Percentiles rank a stretch among this genome's conserved stretches.
Conservation (phyloP, 2,888 invertebrate genomes). For the Cordilura impudica region DNA sequence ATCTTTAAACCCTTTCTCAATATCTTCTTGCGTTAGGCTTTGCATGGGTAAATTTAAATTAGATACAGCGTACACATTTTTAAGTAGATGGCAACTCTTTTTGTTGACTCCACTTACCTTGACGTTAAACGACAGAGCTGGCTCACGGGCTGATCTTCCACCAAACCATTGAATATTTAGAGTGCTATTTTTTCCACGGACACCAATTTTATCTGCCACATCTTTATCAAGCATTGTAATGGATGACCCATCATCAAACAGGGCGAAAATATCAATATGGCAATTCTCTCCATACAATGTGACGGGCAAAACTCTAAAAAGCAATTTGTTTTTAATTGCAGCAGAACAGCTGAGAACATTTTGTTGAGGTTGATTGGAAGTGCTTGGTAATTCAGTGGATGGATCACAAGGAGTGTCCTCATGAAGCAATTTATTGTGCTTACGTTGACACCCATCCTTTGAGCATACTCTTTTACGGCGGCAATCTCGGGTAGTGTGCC, state of each 20-base stretch:
- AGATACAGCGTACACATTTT: constrained; percentile 17
- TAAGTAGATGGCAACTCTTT: background rate
- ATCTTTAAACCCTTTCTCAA: background rate
- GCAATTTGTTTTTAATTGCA: background rate
- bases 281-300: constrained; percentile 9
- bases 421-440: constrained; percentile 19
- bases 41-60: constrained; percentile 36
- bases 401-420: background rate
- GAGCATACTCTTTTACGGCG: background rate
- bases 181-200: background rate
- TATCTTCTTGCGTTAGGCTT: constrained; percentile 8
- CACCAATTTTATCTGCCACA: background rate
- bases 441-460: constrained; percentile 1
- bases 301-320: constrained; percentile 4
- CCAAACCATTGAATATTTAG: constrained; percentile 1
- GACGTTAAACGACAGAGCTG: background rate
- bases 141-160: background rate
- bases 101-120: background rate
- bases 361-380: background rate
- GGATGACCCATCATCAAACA: too few relatives aligned
- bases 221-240: background rate
- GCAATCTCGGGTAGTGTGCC: constrained; percentile 3
- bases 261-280: background rate
- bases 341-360: background rate
- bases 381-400: too few relatives aligned